Percentiles rank a stretch among this genome's conserved stretches.
Conservation (phyloP, 1,140 invertebrate genomes). For the Papilio glaucus region DNA sequence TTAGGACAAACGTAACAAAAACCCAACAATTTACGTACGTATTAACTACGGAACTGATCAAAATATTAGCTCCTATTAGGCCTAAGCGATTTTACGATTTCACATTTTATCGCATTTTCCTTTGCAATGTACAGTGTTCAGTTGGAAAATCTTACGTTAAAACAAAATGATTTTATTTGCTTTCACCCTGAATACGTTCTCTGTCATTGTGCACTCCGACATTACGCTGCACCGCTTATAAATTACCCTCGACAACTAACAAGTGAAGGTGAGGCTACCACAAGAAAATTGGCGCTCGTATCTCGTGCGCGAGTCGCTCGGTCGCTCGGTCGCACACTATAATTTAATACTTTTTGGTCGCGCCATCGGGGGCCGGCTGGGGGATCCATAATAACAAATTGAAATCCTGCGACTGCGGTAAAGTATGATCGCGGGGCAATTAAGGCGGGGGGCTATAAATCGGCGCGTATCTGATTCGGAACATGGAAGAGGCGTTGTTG, state of each 20-base stretch:
- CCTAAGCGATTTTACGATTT: too few species aligned
- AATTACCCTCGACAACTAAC: background rate
- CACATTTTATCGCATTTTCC: too few species aligned
- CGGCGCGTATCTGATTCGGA: constrained; percentile 66
- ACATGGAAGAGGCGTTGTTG: constrained; percentile 77
- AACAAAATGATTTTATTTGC: too few species aligned
- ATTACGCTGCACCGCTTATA: background rate
- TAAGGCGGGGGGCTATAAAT: constrained; percentile 77
- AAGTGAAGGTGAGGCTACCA: constrained; percentile 15
- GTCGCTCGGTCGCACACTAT: background rate
- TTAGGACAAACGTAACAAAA: too few species aligned
- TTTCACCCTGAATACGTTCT: too few species aligned
- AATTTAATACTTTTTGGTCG: constrained; percentile 26
- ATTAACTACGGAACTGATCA: too few species aligned
- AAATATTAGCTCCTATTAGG: too few species aligned
- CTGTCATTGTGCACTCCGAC: too few species aligned
- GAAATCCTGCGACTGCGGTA: constrained; percentile 65
- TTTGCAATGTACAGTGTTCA: too few species aligned
- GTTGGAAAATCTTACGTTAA: too few species aligned
- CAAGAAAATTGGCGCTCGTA: background rate
- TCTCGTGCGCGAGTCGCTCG: background rate
- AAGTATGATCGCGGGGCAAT: constrained; percentile 64
- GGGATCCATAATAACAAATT: constrained; percentile 70
- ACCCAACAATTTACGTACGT: too few species aligned
- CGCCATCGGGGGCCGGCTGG: constrained; percentile 46